A percentile compares a stretch with the other conserved stretches of the same genome.
phyloP scores from a whole-genome alignment of 2,888 invertebrate genomes.

The Gryllus longicercus region DNA sequence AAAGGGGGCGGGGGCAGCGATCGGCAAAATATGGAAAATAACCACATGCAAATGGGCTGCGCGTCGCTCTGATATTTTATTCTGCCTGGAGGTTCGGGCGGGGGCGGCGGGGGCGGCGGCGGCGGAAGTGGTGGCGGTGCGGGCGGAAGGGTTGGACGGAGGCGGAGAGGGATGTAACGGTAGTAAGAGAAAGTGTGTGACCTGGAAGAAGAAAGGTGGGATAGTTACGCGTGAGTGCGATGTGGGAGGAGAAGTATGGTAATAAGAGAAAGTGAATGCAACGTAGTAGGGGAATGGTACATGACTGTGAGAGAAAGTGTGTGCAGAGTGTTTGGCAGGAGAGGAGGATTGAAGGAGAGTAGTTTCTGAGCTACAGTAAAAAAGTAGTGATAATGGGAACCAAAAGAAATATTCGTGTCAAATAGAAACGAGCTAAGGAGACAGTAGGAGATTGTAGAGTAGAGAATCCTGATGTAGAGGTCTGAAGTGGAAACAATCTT shows the following conservation, averaged over 20 bases:
- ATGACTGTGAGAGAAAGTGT: too few species aligned
- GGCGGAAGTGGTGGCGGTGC: neutral
- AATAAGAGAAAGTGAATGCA: too few species aligned
- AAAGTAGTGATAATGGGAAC: neutral
- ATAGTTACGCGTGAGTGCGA: too few species aligned
- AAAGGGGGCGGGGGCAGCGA: neutral
- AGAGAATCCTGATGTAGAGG: neutral
- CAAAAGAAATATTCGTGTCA: neutral
- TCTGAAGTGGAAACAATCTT: too few species aligned
- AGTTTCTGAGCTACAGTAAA: too few species aligned
- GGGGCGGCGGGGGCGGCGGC: neutral
- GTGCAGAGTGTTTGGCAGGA: too few species aligned
- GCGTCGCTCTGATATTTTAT: neutral
- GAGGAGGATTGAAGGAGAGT: too few species aligned
- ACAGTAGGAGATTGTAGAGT: neutral
- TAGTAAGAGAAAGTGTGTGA: too few species aligned
- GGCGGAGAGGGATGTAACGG: too few species aligned
- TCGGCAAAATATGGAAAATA: slow-evolving; percentile 17
- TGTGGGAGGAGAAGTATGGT: too few species aligned
- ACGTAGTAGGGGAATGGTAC: too few species aligned
- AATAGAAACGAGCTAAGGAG: neutral
- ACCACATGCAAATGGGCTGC: slow-evolving; percentile 4
- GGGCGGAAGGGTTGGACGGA: neutral
- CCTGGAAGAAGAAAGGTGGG: too few species aligned
- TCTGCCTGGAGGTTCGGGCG: neutral